Evolutionary conservation across 1,140 invertebrate species (phyloP), one percentile per base, ranked within the genome.

Genomic region (Anastrepha obliqua): DNA sequence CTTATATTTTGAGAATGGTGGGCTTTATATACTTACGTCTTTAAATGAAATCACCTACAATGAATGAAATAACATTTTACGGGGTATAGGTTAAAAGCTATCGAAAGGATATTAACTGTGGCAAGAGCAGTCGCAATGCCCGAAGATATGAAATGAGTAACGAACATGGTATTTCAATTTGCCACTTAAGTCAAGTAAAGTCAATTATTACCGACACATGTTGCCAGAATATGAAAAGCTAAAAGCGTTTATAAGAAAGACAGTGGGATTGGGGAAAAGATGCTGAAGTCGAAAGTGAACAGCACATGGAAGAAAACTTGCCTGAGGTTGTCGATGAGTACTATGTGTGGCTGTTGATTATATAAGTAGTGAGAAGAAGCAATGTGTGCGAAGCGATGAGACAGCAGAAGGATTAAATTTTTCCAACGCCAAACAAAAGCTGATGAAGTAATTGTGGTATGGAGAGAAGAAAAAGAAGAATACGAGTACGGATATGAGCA

Each of bases 91-190:
- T 15, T 47, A 74, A 74, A 17, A 20, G 74, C 74, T 74, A 29
- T 42, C 17, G n/a, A 81, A 81, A 81, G 74, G 44, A 51, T 55
- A 58, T 58, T 8, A n/a, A 58, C 47, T 20, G 47, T 55, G 55
- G 47, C 17, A 2, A n/a, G 7, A 8, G 17, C 44, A 20, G n/a
- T 81, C 6, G 13, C 8, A 9, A 47, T 55, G 74, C 74, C 74
- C 74, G 15, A 81, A 81, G 85, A 86, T 62, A 86, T 62, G 39
- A 86, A 86, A 62, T 62, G 62, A 42, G 74, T 81, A 81, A 59
- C 39, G 86, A 87, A 87, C 86, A 70, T 87, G 86, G 64, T 55
- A 67, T 87, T 87, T 87, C 86, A 87, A 87, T 87, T 87, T 87
- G 60, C 86, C 85, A 62, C 59, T 86, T 86, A 86, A 86, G 59